Evolutionary conservation across 2,113 vertebrate species (phyloP).

Genomic region (Neotragus moschatus): DNA sequence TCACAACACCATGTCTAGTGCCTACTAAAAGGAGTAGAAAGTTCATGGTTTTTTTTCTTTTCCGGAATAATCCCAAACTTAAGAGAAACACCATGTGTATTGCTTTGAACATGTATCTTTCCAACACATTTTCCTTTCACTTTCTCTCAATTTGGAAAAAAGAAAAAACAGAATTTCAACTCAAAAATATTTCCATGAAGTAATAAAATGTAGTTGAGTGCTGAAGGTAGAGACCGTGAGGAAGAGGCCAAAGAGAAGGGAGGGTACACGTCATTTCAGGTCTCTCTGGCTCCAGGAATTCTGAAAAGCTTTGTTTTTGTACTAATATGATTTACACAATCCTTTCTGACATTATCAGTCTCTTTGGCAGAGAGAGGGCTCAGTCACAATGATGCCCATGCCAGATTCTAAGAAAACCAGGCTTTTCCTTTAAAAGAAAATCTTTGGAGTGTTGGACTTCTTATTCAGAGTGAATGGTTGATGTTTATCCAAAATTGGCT

Average conservation of each 20-base stretch:
- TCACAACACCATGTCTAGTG: background rate
- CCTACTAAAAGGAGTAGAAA: background rate
- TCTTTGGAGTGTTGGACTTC: conserved; percentile 73
- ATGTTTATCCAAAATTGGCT: conserved; percentile 79
- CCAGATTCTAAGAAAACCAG: conserved; percentile 74
- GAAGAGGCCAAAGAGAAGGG: background rate
- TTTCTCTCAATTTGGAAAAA: conserved; percentile 25
- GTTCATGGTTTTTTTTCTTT: background rate
- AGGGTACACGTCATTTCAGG: conserved; percentile 72
- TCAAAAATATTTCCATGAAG: conserved; percentile 43
- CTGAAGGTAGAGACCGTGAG: background rate
- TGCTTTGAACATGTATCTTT: background rate
- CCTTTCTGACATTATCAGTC: conserved; percentile 77
- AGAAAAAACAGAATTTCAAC: background rate
- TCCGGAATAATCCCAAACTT: background rate
- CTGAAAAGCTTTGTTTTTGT: conserved; percentile 60
- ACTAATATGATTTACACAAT: conserved; percentile 80
- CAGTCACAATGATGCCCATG: conserved; percentile 65
- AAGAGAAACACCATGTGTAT: background rate
- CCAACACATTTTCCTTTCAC: conserved; percentile 12
- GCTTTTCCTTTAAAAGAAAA: conserved; percentile 63
- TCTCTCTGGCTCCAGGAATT: conserved; percentile 76
- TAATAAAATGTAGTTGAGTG: background rate
- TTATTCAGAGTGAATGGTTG: conserved; percentile 76
- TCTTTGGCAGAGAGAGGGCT: conserved; percentile 68